Conservation (phyloP, 2,888 invertebrate genomes). For the Cataglyphis rosenhaueri region DNA sequence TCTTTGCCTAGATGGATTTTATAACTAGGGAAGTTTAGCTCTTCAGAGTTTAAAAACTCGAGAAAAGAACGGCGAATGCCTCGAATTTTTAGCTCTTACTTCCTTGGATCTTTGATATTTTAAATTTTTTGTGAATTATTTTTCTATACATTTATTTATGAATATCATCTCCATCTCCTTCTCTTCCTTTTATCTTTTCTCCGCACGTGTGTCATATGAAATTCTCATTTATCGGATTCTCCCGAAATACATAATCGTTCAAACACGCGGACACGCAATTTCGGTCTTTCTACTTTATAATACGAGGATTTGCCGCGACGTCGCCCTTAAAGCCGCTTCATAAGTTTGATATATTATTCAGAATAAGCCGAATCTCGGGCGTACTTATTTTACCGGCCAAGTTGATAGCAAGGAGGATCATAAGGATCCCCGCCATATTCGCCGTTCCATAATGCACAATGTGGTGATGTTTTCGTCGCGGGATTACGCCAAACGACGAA, state of each 20-base stretch:
- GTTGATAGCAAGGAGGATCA: conserved; percentile 50
- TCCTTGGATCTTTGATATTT: no score
- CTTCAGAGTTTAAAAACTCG: conserved; percentile 17
- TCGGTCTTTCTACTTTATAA: conserved; percentile 33
- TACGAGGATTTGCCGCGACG: conserved; percentile 33
- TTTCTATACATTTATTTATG: not conserved
- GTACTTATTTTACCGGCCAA: conserved; percentile 50
- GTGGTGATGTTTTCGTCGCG: conserved; percentile 21
- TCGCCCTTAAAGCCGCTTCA: conserved; percentile 37
- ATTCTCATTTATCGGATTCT: conserved; percentile 33
- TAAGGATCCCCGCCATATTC: conserved; percentile 41
- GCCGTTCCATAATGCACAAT: conserved; percentile 41
- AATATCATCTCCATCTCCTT: not conserved
- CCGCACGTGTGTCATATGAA: not conserved
- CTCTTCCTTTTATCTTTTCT: not conserved
- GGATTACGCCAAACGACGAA: conserved; percentile 22
- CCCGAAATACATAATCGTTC: conserved; percentile 27
- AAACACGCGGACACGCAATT: conserved; percentile 20
- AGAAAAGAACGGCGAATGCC: not conserved
- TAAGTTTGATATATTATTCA: conserved; percentile 62
- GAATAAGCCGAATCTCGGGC: conserved; percentile 48
- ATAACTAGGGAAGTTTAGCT: conserved; percentile 35
- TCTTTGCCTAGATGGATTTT: conserved; percentile 39
- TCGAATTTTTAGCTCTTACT: not conserved
- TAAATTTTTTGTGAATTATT: not conserved